Percentiles rank a stretch among this genome's conserved stretches.
Conservation (phyloP, 2,888 invertebrate genomes). For the Agrilus biguttatus region DNA sequence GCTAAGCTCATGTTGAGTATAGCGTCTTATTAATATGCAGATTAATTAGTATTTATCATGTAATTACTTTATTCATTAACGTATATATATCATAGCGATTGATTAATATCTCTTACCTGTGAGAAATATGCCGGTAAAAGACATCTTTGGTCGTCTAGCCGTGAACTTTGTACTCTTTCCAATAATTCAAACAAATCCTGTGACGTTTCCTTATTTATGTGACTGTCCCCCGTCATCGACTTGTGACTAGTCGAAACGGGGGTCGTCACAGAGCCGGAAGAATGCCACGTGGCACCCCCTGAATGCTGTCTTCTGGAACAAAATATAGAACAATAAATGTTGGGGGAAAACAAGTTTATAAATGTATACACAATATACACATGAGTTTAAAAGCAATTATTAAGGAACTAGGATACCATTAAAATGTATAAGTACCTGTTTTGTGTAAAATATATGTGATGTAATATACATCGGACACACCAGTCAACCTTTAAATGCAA, state of each 20-base stretch:
- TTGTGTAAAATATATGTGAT: too few relatives aligned
- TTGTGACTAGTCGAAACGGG: constrained; percentile 13
- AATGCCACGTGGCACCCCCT: constrained; percentile 28
- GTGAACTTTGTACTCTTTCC: constrained; percentile 86
- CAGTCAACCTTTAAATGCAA: too few relatives aligned
- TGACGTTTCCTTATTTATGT: constrained; percentile 37
- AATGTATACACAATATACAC: too few relatives aligned
- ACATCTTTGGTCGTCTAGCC: constrained; percentile 94
- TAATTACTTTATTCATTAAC: neutral
- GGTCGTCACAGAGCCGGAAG: constrained; percentile 8
- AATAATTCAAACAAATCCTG: constrained; percentile 85
- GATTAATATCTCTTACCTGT: constrained; percentile 50
- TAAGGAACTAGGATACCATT: too few relatives aligned
- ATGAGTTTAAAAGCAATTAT: too few relatives aligned
- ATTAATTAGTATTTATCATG: too few relatives aligned
- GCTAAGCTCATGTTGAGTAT: too few relatives aligned
- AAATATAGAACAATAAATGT: constrained; percentile 6
- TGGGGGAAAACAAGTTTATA: neutral
- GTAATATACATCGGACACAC: too few relatives aligned
- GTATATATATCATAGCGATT: too few relatives aligned
- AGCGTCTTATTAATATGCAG: too few relatives aligned
- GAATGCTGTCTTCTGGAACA: constrained; percentile 52
- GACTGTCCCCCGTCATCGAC: constrained; percentile 20
- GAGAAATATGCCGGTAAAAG: constrained; percentile 83
- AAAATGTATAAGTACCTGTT: too few relatives aligned